These are phyloP conservation scores for Cricetomys ansorgei DNA, from an alignment of 2,113 vertebrate genomes.

Conservation along the genomic window DNA sequence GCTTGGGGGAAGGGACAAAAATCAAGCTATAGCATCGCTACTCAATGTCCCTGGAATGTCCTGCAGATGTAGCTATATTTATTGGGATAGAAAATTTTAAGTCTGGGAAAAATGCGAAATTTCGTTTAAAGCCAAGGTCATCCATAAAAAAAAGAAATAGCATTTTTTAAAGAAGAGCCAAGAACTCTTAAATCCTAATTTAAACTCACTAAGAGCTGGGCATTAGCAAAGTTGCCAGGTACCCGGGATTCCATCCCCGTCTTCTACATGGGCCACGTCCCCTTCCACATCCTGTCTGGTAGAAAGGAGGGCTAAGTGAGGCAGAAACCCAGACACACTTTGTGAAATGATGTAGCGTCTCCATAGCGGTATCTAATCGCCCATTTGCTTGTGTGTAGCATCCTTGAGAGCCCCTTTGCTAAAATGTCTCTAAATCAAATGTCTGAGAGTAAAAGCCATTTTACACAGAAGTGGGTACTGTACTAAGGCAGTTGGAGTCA, in stretches of 20 bases:
- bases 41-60: not conserved
- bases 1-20: not conserved
- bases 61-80: not conserved
- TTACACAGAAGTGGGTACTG: not conserved
- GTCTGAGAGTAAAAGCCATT: conserved; percentile 23
- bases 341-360: not conserved
- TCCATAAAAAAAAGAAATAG: not conserved
- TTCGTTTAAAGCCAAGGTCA: conserved; percentile 24
- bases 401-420: conserved; percentile 35
- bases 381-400: not conserved
- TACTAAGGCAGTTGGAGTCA: not conserved
- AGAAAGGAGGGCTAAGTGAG: not conserved
- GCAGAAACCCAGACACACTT: conserved; percentile 13
- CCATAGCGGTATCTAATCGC: not conserved
- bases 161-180: not conserved
- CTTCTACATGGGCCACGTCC: not conserved
- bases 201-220: not conserved
- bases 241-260: not conserved
- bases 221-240: not conserved
- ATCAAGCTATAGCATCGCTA: accelerated
- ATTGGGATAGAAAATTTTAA: not conserved
- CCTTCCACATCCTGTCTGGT: not conserved
- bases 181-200: not conserved
- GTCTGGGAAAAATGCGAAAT: not conserved
- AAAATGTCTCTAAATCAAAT: conserved; percentile 57